A percentile compares a stretch with the other conserved stretches of the same genome.
Evolutionary conservation across 2,113 vertebrate species (phyloP).

Genomic region (Trogon melanurus): DNA sequence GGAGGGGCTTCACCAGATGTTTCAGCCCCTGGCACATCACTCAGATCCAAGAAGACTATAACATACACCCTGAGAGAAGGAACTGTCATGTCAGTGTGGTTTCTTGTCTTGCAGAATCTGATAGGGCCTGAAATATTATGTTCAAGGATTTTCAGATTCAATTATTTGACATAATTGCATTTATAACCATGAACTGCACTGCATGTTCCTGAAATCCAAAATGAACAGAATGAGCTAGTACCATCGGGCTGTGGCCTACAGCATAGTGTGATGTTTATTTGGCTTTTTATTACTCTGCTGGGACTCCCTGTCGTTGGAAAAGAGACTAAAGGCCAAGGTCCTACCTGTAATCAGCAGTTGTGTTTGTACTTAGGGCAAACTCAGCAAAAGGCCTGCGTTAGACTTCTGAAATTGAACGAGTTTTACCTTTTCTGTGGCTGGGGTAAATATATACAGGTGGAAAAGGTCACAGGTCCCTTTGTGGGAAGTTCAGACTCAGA

Average conservation of each 20-base stretch:
- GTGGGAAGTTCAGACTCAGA: background rate
- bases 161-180: background rate
- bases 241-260: rapidly evolving
- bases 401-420: background rate
- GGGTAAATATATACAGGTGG: background rate
- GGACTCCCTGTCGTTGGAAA: background rate
- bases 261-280: background rate
- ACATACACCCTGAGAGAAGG: background rate
- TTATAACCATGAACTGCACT: background rate
- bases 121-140: background rate
- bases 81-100: background rate
- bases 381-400: background rate
- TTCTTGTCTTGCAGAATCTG: background rate
- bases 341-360: background rate
- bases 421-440: background rate
- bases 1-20: no score
- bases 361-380: background rate
- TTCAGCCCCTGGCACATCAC: no score
- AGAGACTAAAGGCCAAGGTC: background rate
- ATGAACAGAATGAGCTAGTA: background rate
- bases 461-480: background rate
- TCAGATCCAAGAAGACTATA: background rate
- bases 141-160: background rate
- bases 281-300: background rate
- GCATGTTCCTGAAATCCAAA: background rate